Conservation (phyloP, 1,140 invertebrate genomes). For the Phymorhynchus buccinoides region DNA sequence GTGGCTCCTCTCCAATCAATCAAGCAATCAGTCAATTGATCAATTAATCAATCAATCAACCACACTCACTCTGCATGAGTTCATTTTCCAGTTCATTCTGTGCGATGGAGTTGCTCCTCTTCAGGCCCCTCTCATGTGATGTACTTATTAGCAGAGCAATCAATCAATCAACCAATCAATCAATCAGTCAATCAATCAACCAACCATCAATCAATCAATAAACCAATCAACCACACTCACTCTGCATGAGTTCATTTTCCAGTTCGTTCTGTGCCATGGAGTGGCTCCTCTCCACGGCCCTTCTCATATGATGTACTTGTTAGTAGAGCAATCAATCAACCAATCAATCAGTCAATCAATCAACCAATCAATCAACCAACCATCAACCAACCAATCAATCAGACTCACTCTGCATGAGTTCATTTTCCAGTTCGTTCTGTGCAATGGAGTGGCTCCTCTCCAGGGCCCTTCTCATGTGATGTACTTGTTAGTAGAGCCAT, state of each 20-base stretch:
- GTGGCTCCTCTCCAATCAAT: constrained; percentile 34
- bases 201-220: too few species aligned
- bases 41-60: too few species aligned
- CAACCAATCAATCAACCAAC: too few species aligned
- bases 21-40: too few species aligned
- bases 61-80: constrained; percentile 55
- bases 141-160: too few species aligned
- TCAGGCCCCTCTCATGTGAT: constrained; percentile 56
- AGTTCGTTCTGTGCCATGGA: constrained; percentile 51
- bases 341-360: too few species aligned
- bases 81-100: constrained; percentile 57
- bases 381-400: too few species aligned
- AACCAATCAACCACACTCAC: too few species aligned
- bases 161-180: too few species aligned
- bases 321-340: too few species aligned
- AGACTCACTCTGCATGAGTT: constrained; percentile 57
- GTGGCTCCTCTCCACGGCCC: constrained; percentile 47
- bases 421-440: constrained; percentile 56
- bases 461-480: constrained; percentile 56
- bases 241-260: constrained; percentile 59
- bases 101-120: constrained; percentile 43
- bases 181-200: too few species aligned
- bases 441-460: constrained; percentile 42
- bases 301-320: constrained; percentile 56
- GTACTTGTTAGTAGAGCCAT: too few species aligned